Conservation (phyloP, 2,888 invertebrate genomes). For the Trichopria drosophilae region DNA sequence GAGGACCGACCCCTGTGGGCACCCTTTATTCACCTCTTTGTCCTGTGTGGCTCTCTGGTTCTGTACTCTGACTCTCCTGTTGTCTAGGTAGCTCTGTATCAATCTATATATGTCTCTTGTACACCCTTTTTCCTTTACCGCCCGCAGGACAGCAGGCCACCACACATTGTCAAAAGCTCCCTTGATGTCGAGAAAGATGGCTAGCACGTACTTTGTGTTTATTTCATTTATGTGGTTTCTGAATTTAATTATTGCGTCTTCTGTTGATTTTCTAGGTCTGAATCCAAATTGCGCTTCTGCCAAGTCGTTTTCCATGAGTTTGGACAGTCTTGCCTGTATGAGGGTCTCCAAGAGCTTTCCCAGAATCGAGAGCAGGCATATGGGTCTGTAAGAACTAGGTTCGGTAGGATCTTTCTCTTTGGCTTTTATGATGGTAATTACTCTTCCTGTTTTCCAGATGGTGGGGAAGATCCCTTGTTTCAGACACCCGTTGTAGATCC, state of each 20-base stretch:
- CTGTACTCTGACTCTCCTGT: neutral
- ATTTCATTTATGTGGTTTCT: neutral
- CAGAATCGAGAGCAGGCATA: no score
- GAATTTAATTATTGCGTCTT: neutral
- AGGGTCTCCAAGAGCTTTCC: no score
- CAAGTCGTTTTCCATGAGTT: no score
- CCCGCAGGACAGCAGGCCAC: neutral
- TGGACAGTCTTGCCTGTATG: neutral
- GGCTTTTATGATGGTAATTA: no score
- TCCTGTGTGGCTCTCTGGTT: no score
- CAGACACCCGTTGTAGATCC: slow-evolving; percentile 8
- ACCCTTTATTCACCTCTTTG: no score
- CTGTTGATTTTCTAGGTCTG: neutral
- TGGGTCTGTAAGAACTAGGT: no score
- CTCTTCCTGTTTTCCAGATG: no score
- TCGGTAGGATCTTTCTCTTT: slow-evolving; percentile 13
- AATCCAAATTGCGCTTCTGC: no score
- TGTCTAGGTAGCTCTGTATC: slow-evolving; percentile 5
- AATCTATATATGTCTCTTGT: neutral
- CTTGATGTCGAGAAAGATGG: slow-evolving; percentile 6
- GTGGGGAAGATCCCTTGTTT: no score
- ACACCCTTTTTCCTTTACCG: neutral
- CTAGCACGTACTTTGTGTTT: neutral
- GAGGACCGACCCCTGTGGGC: no score
- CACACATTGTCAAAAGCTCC: no score